Evolutionary conservation across 2,888 invertebrate species (phyloP).

Genomic region (Rosalia funebris): DNA sequence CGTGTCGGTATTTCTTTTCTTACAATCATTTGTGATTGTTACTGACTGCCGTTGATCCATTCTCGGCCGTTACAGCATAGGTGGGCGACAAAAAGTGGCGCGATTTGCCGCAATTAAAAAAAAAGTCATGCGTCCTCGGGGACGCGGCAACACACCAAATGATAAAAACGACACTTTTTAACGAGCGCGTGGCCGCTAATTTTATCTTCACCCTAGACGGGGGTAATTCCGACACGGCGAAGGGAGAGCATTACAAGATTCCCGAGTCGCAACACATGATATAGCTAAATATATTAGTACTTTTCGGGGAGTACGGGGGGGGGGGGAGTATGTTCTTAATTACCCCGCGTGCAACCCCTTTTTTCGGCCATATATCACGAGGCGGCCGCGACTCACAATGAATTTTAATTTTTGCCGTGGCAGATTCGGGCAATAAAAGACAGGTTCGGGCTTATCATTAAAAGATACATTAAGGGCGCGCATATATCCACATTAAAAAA

Average conservation of each 20-base stretch:
- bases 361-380: slow-evolving; percentile 43
- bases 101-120: no score
- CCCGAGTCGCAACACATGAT: slow-evolving; percentile 16
- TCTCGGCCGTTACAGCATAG: no score
- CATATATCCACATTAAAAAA: slow-evolving; percentile 18
- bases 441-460: slow-evolving; percentile 25
- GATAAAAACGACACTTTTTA: slow-evolving; percentile 25
- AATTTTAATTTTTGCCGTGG: slow-evolving; percentile 25
- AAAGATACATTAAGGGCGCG: slow-evolving; percentile 24
- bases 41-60: no score
- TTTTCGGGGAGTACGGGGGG: slow-evolving; percentile 1
- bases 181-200: slow-evolving; percentile 19
- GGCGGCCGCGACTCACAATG: slow-evolving; percentile 34
- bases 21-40: no score
- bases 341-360: slow-evolving; percentile 39
- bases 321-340: slow-evolving; percentile 30
- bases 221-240: slow-evolving; percentile 7
- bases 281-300: slow-evolving; percentile 24
- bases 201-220: slow-evolving; percentile 18
- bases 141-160: slow-evolving; percentile 11
- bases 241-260: slow-evolving; percentile 23
- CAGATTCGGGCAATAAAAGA: slow-evolving; percentile 25
- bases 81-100: no score
- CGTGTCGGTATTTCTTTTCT: no score
- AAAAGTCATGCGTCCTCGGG: slow-evolving; percentile 16